Percentiles rank a stretch among this genome's conserved stretches.
phyloP scores from a whole-genome alignment of 2,113 vertebrate species.

The Tonatia bakeri region DNA sequence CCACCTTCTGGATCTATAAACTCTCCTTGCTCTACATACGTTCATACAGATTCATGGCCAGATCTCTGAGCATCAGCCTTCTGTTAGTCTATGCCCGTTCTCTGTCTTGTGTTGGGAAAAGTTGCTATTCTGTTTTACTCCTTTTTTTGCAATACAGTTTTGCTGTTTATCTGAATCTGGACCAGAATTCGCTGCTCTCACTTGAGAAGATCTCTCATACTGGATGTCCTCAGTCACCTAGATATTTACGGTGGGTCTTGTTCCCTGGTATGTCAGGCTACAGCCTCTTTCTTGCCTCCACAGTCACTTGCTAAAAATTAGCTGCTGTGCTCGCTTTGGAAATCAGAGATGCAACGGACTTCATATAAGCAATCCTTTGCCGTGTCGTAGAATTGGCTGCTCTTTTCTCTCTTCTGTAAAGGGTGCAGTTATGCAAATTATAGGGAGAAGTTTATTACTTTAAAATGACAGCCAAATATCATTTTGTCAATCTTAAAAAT shows the following conservation, averaged over 20 bases:
- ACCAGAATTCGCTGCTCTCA: background rate
- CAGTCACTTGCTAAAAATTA: background rate
- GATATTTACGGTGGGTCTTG: background rate
- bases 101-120: background rate
- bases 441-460: background rate
- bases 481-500: background rate
- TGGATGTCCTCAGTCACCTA: background rate
- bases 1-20: background rate
- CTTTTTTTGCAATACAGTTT: background rate
- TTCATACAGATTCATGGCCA: background rate
- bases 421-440: background rate
- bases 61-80: background rate
- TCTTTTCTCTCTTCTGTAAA: background rate
- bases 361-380: background rate
- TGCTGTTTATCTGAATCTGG: background rate
- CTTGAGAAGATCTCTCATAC: background rate
- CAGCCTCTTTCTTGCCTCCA: background rate
- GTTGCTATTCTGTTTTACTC: background rate
- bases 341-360: background rate
- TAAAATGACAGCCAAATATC: background rate
- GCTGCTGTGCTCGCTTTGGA: background rate
- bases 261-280: too few relatives aligned
- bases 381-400: background rate
- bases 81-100: background rate
- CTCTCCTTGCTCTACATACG: background rate